Evolutionary conservation across 1,140 invertebrate genomes (phyloP), one percentile per base, ranked within the genome.

Genomic region (Drosophila willistoni): DNA sequence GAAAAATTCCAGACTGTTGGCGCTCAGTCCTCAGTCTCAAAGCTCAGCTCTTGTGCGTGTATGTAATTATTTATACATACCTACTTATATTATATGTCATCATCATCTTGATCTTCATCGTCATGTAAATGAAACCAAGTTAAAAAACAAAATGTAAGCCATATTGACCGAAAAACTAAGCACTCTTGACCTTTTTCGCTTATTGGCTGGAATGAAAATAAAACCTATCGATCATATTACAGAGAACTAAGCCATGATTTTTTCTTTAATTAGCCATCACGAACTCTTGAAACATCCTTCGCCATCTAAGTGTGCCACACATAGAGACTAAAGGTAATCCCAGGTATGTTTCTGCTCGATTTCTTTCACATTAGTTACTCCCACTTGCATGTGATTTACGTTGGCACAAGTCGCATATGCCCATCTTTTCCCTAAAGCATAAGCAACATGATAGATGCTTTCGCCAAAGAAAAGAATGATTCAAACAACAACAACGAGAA

Each of bases 31-130:
- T 22, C 0, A 14, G 44, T 47, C 44, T 19, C 44, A 17, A 14
- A 9, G 14, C 29, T 47, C 9, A 51, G 44, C 44, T 44, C 51
- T 68, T 67, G 68, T 79, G 73, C 64, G 79, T 86, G 73, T 89
- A 67, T 80, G 77, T 87, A 89, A 87, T 87, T 89, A 89, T 89
- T 89, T 84, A 84, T 89, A 36, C 17, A 51, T 51, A 51, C 17
- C 22, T 22, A 12, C 17, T 51, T 22, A 12, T 51, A 22, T 47
- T 47, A 10, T 19, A 47, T 47, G 10, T 51, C 44, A 51, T 51
- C 17, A 51, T 51, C 44, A 51, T 19, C 10, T 22, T 51, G 7
- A 22, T 51, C 2, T 73, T 73, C 79, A 89, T 83, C 84, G 60
- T 89, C 71, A 84, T 78, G 84, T 89, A 87, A 87, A 84, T 84